These are phyloP conservation scores for Xestoiulus laeticollis DNA, from an alignment of 2,888 invertebrate genomes.

Conservation along the genomic window DNA sequence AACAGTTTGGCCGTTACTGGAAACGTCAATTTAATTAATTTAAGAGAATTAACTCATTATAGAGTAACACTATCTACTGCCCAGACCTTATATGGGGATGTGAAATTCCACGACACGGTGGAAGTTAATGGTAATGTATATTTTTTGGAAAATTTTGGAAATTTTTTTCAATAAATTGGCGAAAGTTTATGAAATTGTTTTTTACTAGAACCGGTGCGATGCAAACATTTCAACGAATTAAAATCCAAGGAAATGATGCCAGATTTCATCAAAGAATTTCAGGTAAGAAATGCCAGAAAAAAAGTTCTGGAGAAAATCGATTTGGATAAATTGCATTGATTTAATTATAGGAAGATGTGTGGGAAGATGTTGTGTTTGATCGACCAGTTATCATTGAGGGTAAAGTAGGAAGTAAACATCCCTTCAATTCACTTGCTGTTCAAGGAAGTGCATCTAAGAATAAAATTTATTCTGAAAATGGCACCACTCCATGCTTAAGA, in stretches of 20 bases:
- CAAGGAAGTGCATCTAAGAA: not conserved
- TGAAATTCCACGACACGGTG: not conserved
- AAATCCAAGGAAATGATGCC: not conserved
- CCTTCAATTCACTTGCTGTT: not conserved
- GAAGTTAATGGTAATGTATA: not conserved
- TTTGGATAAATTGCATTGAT: not conserved
- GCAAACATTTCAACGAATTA: not conserved
- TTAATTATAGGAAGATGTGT: not conserved
- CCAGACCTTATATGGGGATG: not conserved
- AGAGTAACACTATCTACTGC: conserved; percentile 28
- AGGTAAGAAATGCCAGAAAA: not conserved
- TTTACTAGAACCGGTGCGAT: not conserved
- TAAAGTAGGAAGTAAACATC: not conserved
- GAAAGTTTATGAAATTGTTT: not conserved
- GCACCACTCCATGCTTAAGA: not conserved
- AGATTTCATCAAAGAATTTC: not conserved
- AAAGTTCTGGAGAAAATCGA: not conserved
- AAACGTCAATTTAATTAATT: not conserved
- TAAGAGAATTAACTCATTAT: not conserved
- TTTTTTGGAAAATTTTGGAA: not conserved
- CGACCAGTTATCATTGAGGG: conserved; percentile 19
- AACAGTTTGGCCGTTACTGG: conserved; percentile 24
- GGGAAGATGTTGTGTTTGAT: conserved; percentile 40
- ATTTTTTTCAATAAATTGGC: too few relatives aligned
- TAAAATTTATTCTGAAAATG: not conserved